A percentile compares a stretch with the other conserved stretches of the same genome.
Evolutionary conservation across 2,888 invertebrate species (phyloP).

Genomic region (Antheraea assamensis): DNA sequence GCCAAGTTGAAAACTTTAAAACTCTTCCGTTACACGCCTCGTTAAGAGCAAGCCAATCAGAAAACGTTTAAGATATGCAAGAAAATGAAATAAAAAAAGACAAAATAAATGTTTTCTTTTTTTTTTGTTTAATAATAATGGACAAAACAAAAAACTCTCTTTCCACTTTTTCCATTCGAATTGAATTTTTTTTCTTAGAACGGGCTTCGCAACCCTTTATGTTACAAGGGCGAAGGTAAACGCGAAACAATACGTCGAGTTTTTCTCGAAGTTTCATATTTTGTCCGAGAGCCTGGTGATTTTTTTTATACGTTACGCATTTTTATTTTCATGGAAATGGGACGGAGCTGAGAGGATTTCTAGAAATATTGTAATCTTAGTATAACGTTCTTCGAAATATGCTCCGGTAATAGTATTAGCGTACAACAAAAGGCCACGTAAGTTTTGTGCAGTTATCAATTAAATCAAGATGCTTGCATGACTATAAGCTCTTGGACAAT

Average conservation of each 20-base stretch:
- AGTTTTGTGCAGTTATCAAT: too few relatives aligned
- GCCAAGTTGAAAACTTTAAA: not conserved
- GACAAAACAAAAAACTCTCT: constrained; percentile 51
- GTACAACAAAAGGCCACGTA: too few relatives aligned
- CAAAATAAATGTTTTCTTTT: constrained; percentile 27
- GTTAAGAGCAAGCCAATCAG: constrained; percentile 61
- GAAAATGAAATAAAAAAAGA: constrained; percentile 39
- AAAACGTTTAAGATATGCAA: constrained; percentile 50
- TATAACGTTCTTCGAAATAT: too few relatives aligned
- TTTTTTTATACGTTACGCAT: not conserved
- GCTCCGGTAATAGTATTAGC: too few relatives aligned
- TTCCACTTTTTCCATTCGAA: constrained; percentile 58
- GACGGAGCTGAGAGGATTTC: too few relatives aligned
- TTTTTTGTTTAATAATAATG: too few relatives aligned
- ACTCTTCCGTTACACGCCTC: constrained; percentile 32
- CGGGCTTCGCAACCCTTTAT: constrained; percentile 64
- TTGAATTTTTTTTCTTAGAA: constrained; percentile 62
- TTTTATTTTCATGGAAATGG: not conserved
- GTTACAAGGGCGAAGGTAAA: constrained; percentile 47
- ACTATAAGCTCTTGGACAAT: constrained; percentile 32
- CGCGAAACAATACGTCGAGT: constrained; percentile 58
- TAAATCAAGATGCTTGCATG: not conserved
- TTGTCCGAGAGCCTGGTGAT: constrained; percentile 34
- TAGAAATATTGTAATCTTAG: too few relatives aligned
- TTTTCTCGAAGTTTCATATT: constrained; percentile 42